These are phyloP conservation scores for Hydrochoerus hydrochaeris DNA, from an alignment of 2,113 vertebrate genomes.

Conservation along the genomic window DNA sequence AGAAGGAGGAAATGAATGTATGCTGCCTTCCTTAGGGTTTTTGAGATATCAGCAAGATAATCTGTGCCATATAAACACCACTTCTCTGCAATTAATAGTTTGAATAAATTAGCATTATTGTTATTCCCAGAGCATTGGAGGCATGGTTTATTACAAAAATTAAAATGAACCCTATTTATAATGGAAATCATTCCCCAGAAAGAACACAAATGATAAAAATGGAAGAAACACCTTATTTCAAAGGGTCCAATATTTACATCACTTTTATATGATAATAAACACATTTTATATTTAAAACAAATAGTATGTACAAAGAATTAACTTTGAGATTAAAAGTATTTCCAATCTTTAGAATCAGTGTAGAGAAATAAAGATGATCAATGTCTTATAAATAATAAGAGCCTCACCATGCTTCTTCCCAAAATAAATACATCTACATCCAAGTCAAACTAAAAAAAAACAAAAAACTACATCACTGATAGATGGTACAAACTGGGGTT, in stretches of 20 bases:
- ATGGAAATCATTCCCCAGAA: slow-evolving; percentile 20
- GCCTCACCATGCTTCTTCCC: not conserved
- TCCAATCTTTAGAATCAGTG: slow-evolving; percentile 20
- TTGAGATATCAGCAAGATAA: not conserved
- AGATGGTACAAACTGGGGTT: not conserved
- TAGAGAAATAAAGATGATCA: slow-evolving; percentile 33
- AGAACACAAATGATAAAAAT: slow-evolving; percentile 45
- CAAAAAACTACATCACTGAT: not conserved
- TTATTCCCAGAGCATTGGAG: not conserved
- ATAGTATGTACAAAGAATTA: slow-evolving; percentile 47
- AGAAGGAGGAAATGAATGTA: not conserved
- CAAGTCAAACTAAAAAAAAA: not conserved
- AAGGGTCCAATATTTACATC: slow-evolving; percentile 50
- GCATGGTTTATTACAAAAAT: slow-evolving; percentile 56
- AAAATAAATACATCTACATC: not conserved
- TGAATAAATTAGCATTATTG: slow-evolving; percentile 14
- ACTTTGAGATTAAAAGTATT: slow-evolving; percentile 60
- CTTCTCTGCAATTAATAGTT: slow-evolving; percentile 40
- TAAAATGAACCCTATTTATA: slow-evolving; percentile 56
- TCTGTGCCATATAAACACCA: slow-evolving; percentile 3
- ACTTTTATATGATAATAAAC: slow-evolving; percentile 21
- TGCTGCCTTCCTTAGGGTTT: not conserved
- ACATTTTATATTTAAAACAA: slow-evolving; percentile 68
- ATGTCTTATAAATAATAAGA: not conserved
- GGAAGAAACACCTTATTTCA: slow-evolving; percentile 51